A percentile compares a stretch with the other conserved stretches of the same genome.
These are phyloP conservation scores for Lutraria lutraria DNA, from an alignment of 2,888 invertebrate species.

Conservation along the genomic window DNA sequence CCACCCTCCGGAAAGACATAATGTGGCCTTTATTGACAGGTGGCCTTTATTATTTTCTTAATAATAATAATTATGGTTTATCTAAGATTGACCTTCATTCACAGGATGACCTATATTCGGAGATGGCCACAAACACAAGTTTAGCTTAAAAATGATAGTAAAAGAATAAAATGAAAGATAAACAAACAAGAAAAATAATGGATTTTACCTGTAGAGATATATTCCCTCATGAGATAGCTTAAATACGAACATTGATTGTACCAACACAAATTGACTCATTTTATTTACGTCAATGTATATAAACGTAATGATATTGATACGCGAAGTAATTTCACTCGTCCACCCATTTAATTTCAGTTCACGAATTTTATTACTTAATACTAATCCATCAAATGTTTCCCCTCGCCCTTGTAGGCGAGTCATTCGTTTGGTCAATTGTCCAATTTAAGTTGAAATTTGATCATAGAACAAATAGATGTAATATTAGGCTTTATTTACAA, in stretches of 20 bases:
- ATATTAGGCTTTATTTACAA: neutral
- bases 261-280: conserved; percentile 4
- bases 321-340: neutral
- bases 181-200: neutral
- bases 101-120: too few relatives aligned
- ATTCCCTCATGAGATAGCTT: neutral
- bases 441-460: neutral
- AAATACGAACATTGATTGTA: neutral
- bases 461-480: neutral
- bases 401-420: neutral
- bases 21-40: too few relatives aligned
- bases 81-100: too few relatives aligned
- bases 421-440: neutral
- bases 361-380: conserved; percentile 6
- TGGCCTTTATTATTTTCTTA: too few relatives aligned
- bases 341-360: conserved; percentile 15
- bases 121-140: too few relatives aligned
- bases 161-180: neutral
- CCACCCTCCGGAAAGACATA: too few relatives aligned
- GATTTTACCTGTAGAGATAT: neutral
- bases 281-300: neutral
- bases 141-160: neutral
- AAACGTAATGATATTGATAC: neutral
- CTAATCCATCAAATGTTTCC: neutral
- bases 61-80: too few relatives aligned